A percentile compares a stretch with the other conserved stretches of the same genome.
Evolutionary conservation across 2,888 invertebrate genomes (phyloP).

Genomic region (Ochropacha duplaris): DNA sequence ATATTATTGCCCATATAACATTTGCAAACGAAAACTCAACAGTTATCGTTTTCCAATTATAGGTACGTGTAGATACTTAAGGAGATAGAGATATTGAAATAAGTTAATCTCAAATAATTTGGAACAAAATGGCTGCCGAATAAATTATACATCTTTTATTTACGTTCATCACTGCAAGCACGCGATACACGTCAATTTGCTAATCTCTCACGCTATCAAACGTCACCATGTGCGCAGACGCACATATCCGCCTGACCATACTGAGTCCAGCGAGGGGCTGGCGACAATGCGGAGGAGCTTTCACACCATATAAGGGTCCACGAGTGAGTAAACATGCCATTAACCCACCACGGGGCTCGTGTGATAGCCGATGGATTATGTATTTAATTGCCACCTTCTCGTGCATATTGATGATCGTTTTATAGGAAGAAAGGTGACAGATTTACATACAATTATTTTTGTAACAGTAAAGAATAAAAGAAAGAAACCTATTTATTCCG

Average conservation of each 20-base stretch:
- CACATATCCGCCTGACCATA: constrained; percentile 63
- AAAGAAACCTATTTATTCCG: no score
- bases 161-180: constrained; percentile 14
- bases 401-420: constrained; percentile 51
- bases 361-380: constrained; percentile 71
- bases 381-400: constrained; percentile 71
- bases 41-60: no score
- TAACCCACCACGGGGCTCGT: constrained; percentile 60
- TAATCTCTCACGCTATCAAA: constrained; percentile 53
- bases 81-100: no score
- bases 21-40: no score
- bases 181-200: constrained; percentile 34
- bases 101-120: no score
- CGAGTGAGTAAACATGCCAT: constrained; percentile 71
- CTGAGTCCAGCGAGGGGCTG: constrained; percentile 57
- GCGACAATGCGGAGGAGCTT: constrained; percentile 77
- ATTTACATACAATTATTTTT: constrained; percentile 10
- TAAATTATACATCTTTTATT: constrained; percentile 18
- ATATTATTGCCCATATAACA: no score
- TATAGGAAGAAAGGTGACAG: constrained; percentile 27
- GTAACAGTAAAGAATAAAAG: no score
- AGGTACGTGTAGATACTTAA: no score
- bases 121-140: background rate
- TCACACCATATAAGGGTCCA: constrained; percentile 76
- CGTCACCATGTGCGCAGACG: constrained; percentile 48